These are phyloP conservation scores for Melanotus villosus DNA, from an alignment of 2,888 invertebrate species.

Conservation along the genomic window DNA sequence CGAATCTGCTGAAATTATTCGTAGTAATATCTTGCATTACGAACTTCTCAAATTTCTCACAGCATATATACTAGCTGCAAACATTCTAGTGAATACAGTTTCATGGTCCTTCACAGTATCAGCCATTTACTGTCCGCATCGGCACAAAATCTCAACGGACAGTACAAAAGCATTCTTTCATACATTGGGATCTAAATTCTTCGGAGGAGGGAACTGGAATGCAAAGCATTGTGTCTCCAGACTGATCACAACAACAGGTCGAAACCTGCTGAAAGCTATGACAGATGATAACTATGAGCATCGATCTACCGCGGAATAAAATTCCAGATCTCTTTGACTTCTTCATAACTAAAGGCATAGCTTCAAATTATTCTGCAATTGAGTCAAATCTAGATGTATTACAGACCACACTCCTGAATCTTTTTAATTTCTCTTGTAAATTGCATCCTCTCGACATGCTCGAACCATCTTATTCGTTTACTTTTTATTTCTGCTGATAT, in stretches of 20 bases:
- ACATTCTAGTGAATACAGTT: not conserved
- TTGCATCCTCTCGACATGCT: no score
- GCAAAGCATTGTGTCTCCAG: not conserved
- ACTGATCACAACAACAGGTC: not conserved
- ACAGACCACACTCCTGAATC: no score
- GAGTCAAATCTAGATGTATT: no score
- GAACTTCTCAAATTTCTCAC: not conserved
- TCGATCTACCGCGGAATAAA: no score
- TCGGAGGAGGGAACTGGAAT: not conserved
- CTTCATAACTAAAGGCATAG: no score
- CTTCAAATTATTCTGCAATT: no score
- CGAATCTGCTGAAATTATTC: not conserved
- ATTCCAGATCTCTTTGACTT: no score
- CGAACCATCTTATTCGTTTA: no score
- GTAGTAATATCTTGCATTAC: not conserved
- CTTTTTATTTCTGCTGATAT: no score
- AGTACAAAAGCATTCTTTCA: not conserved
- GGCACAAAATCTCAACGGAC: not conserved
- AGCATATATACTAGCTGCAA: not conserved
- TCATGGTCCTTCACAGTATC: not conserved
- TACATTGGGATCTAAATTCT: not conserved
- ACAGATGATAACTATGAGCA: not conserved
- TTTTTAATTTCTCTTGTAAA: no score
- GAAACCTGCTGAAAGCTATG: not conserved
- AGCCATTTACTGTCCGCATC: not conserved